Evolutionary conservation across 2,888 invertebrate genomes (phyloP), one percentile per base, ranked within the genome.

Genomic region (Diabrotica balteata): DNA sequence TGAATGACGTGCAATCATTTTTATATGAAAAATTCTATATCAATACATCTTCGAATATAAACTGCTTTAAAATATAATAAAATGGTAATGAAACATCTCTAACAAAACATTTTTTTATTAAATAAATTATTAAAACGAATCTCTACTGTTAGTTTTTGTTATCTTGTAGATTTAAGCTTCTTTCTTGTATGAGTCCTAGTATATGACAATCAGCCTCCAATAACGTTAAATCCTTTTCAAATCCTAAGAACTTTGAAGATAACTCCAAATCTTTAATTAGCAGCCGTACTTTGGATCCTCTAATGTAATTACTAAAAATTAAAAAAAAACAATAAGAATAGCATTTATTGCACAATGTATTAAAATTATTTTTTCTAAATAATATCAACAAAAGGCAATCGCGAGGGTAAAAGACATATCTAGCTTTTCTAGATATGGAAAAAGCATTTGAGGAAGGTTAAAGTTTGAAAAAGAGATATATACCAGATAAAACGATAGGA

Each of bases 121-220:
- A 47, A 47, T 9, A 47, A 47, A 47, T 9, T 47, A 47, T 47
- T 47, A 47, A 47, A 47, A 47, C 47, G 4, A 9, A 47, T 47
- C 2, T 6, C 47, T 47, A 47, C 47, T 47, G 47, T 8, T 4
- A 9, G 47, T 8, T 17, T 57, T 57, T 57, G 9, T 11, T 11
- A 11, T 70, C 54, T 65, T 49, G 55, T 64, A 52, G 43, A 63
- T n/a, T 72, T 72, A 68, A 75, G 67, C 67, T 75, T 73, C 74
- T 77, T 46, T 82, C 81, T 70, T 82, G 82, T 17, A 90, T 82
- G 70, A 97, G 81, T 7, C 96, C 94, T 64, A 98, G 79, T 66
- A 99, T 85, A 49, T 90, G 89, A 77, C 95, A 96, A 82, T 99
- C 98, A 0, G 98, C 97, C 86, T 99, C 99, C 59, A 97, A 84